A percentile compares a stretch with the other conserved stretches of the same genome.
Conservation (phyloP, 2,888 invertebrate genomes). For the Ceraclea dissimilis region DNA sequence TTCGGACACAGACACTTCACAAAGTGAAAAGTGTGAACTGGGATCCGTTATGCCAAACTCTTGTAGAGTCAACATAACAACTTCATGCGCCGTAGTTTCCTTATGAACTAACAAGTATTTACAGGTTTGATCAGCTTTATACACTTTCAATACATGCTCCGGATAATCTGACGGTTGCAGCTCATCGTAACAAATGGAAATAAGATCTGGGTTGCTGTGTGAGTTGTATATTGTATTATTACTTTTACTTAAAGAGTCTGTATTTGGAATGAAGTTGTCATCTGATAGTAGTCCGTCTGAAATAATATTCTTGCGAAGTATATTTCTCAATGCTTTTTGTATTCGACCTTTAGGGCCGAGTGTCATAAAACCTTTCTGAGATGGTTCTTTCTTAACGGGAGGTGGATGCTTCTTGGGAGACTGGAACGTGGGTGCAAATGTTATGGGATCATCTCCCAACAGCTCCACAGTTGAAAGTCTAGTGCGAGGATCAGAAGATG, state of each 20-base stretch:
- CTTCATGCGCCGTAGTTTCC: slow-evolving; percentile 81
- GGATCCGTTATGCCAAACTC: slow-evolving; percentile 94
- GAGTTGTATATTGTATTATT: slow-evolving; percentile 64
- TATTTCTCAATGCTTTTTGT: slow-evolving; percentile 82
- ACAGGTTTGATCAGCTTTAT: slow-evolving; percentile 93
- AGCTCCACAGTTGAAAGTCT: slow-evolving; percentile 73
- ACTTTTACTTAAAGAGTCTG: slow-evolving; percentile 49
- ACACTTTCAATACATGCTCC: slow-evolving; percentile 95
- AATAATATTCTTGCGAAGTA: slow-evolving; percentile 76
- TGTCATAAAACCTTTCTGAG: slow-evolving; percentile 81
- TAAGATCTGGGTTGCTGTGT: slow-evolving; percentile 83
- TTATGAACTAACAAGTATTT: slow-evolving; percentile 95
- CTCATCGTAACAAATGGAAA: slow-evolving; percentile 76
- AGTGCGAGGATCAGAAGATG: slow-evolving; percentile 59
- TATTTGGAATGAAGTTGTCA: slow-evolving; percentile 54
- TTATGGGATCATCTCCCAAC: slow-evolving; percentile 41
- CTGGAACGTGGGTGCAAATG: slow-evolving; percentile 38
- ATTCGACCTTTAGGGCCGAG: slow-evolving; percentile 77
- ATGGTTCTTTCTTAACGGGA: slow-evolving; percentile 53
- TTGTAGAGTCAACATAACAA: slow-evolving; percentile 93
- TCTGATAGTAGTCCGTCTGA: slow-evolving; percentile 58
- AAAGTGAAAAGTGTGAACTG: slow-evolving; percentile 89
- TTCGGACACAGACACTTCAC: slow-evolving; percentile 93
- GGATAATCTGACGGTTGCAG: slow-evolving; percentile 77
- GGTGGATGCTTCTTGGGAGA: slow-evolving; percentile 51